Percentiles rank a stretch among this genome's conserved stretches.
These are phyloP conservation scores for Gorsachius goisagi DNA, from an alignment of 2,113 vertebrate genomes.

Conservation along the genomic window DNA sequence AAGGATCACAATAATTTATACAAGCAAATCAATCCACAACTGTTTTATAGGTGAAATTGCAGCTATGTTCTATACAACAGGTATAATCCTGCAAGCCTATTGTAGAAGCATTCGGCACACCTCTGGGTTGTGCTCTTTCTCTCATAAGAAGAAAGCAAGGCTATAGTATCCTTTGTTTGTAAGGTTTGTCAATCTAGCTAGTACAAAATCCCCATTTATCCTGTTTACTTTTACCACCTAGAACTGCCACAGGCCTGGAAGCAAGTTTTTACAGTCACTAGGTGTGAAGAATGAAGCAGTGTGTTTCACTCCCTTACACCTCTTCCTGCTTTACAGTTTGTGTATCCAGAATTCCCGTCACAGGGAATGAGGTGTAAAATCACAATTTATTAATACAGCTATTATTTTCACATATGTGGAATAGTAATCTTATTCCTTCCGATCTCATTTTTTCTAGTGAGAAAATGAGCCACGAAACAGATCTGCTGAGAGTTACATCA, in stretches of 20 bases:
- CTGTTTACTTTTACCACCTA: background rate
- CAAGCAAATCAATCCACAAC: background rate
- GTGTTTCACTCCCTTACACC: background rate
- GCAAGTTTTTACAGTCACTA: background rate
- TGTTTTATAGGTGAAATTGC: background rate
- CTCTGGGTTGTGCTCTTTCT: background rate
- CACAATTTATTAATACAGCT: background rate
- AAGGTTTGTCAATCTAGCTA: background rate
- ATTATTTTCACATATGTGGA: background rate
- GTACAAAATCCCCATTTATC: background rate
- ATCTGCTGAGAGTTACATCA: background rate
- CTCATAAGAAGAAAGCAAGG: background rate
- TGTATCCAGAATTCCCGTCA: background rate
- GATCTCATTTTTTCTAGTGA: background rate
- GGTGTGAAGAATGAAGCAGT: background rate
- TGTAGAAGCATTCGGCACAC: background rate
- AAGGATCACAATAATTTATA: background rate
- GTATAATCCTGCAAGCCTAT: background rate
- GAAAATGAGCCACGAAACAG: conserved; percentile 7
- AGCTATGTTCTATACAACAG: background rate
- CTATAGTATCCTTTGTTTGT: background rate
- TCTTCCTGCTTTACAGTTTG: background rate
- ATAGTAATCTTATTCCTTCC: background rate
- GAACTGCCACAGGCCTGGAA: background rate
- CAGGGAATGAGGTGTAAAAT: background rate